phyloP scores from a whole-genome alignment of 1,140 invertebrate genomes.

The Zaprionus ornatus region DNA sequence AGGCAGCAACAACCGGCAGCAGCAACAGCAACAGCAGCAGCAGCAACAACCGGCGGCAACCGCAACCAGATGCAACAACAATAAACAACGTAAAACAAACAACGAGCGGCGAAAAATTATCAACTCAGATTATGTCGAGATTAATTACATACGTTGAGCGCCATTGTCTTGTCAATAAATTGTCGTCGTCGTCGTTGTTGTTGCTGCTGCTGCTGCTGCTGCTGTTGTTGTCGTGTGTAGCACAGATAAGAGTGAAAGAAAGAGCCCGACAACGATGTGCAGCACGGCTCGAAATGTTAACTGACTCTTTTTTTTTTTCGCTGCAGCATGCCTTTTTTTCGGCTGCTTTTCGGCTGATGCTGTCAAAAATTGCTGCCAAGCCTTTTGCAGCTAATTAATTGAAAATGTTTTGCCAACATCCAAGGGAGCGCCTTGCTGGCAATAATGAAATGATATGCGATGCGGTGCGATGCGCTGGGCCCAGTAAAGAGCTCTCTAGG shows the following conservation, averaged over 20 bases:
- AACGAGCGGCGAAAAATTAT: constrained; percentile 76
- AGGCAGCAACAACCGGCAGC: constrained; percentile 23
- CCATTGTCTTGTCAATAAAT: constrained; percentile 82
- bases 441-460: constrained; percentile 44
- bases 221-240: constrained; percentile 65
- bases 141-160: constrained; percentile 81
- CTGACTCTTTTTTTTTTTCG: constrained; percentile 50
- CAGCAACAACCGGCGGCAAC: constrained; percentile 26
- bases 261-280: constrained; percentile 26
- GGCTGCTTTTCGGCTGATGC: constrained; percentile 52
- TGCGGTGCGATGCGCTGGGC: constrained; percentile 1
- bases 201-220: constrained; percentile 45
- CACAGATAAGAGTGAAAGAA: constrained; percentile 59
- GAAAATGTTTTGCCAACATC: constrained; percentile 63
- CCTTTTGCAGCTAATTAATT: constrained; percentile 75
- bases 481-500: neutral
- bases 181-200: constrained; percentile 62
- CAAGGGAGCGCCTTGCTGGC: constrained; percentile 62
- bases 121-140: constrained; percentile 81
- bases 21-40: constrained; percentile 31
- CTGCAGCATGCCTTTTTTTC: constrained; percentile 19
- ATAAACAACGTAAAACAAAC: constrained; percentile 49
- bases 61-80: constrained; percentile 15
- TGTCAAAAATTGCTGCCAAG: constrained; percentile 78
- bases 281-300: constrained; percentile 66